Evolutionary conservation across 2,113 vertebrate species (phyloP).

Genomic region (Nothobranchius kuhntae): DNA sequence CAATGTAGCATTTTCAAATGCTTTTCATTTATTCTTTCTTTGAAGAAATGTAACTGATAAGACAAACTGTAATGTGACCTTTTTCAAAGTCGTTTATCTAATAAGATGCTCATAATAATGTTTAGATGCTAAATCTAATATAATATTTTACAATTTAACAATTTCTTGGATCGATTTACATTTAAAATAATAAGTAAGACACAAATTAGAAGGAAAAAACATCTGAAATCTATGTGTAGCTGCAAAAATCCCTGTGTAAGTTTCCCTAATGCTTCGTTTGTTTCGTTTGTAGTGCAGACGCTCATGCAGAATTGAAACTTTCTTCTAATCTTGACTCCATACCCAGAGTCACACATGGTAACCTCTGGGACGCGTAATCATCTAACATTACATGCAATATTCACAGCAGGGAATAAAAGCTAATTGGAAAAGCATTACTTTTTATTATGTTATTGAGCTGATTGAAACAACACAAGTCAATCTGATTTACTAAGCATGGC

Average conservation of each 20-base stretch:
- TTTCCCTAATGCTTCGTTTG: neutral
- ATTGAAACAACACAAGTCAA: constrained; percentile 23
- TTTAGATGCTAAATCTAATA: no score
- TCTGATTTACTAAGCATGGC: constrained; percentile 35
- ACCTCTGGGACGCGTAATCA: constrained; percentile 2
- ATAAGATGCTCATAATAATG: no score
- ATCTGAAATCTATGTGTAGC: neutral
- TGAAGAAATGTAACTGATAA: no score
- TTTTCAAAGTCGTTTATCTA: no score
- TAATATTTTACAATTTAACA: no score
- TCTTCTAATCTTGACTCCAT: neutral
- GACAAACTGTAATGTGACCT: no score
- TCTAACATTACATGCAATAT: constrained; percentile 3
- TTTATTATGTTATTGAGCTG: constrained; percentile 35
- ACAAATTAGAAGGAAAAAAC: neutral
- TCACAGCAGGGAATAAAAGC: constrained; percentile 10
- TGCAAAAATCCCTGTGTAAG: no score
- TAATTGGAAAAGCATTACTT: constrained; percentile 30
- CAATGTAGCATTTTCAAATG: no score
- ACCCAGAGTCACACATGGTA: fast-evolving
- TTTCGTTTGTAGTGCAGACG: neutral
- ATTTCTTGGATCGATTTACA: no score
- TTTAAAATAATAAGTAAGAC: no score
- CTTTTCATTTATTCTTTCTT: no score
- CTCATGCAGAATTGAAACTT: neutral